Conservation (phyloP, 2,113 vertebrate species). For the Hydrochoerus hydrochaeris region DNA sequence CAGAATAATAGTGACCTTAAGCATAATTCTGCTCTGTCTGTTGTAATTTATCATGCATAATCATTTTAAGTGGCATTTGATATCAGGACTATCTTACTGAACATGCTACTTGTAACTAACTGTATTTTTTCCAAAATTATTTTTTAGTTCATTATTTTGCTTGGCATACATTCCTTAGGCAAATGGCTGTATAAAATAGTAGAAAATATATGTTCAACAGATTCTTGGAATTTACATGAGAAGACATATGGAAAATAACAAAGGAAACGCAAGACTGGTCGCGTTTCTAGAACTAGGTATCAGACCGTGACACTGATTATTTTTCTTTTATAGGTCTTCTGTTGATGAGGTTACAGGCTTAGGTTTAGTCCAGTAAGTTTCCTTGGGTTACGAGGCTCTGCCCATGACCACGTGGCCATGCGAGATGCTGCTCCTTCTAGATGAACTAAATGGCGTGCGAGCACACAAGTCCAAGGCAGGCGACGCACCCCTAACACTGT, state of each 20-base stretch:
- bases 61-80: slow-evolving; percentile 60
- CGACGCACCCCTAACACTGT: neutral
- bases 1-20: slow-evolving; percentile 63
- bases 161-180: neutral
- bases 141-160: neutral
- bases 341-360: neutral
- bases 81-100: neutral
- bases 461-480: neutral
- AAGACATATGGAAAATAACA: neutral
- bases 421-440: neutral
- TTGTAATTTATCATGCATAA: slow-evolving; percentile 21
- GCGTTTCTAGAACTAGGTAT: neutral
- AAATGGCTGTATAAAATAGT: neutral
- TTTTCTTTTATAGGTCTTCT: neutral
- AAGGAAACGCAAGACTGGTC: neutral
- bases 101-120: slow-evolving; percentile 34
- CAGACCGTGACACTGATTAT: neutral
- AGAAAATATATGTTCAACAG: neutral
- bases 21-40: slow-evolving; percentile 37
- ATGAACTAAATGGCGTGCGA: neutral
- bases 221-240: neutral
- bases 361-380: neutral
- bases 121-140: neutral
- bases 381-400: neutral
- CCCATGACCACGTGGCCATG: neutral